Base-by-base conservation (phyloP, 2,888 invertebrate genomes). In the Baronia brevicornis region DNA sequence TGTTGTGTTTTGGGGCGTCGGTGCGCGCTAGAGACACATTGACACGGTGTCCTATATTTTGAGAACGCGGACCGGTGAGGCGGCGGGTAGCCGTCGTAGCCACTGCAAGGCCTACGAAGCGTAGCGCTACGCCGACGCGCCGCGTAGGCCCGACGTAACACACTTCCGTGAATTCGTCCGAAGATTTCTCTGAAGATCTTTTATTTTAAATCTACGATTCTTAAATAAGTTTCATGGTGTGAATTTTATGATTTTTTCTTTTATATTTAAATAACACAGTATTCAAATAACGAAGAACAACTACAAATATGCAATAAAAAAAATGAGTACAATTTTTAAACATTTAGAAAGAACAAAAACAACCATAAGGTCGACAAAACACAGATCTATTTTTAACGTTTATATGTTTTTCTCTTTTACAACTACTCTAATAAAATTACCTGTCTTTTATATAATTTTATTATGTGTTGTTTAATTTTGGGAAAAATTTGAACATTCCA, bases 41-140 rank as follows among this genome's bases (percentile, higher is more conserved):
- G 71, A 67, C 73, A 74, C 66, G 54, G 57, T 75, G 72, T 69
- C 69, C 69, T 73, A 70, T 55, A 57, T 71, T 51, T 49, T 41
- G 43, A 54, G 58, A 43, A 36, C 46, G 58, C 61, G 54, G 52
- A 46, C 53, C 62, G 62, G 54, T 58, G 54, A 63, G 65, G 63
- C 69, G 71, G 58, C 59, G 63, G 41, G 48, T 50, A 56, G 58
- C 50, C 59, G 56, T 52, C 68, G 75, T 72, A 72, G 73, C 68
- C 72, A 73, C 74, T 78, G 74, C 60, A 58, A 66, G 73, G 78
- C 77, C 79, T 80, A 80, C 78, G 74, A 62, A 73, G 72, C 64
- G 67, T 71, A 74, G 74, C 71, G 73, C 60, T 64, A 63, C 58
- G 63, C 53, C 55, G 46, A 51, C 60, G 55, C 64, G 54, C 59